phyloP scores from a whole-genome alignment of 2,113 vertebrate species.

The Labeo rohita region DNA sequence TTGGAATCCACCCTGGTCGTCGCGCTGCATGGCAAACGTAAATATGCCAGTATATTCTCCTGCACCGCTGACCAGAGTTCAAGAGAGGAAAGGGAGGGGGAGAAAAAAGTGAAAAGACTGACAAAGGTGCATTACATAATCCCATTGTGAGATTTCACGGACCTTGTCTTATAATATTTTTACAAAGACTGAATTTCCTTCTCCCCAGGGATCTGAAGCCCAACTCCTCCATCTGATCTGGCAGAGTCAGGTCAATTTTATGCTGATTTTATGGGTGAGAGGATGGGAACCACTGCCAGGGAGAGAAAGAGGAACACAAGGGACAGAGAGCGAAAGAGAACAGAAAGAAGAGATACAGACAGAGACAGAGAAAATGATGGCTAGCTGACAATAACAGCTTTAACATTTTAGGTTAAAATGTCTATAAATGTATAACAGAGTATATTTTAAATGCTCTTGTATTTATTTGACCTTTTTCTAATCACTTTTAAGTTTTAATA shows the following conservation, averaged over 20 bases:
- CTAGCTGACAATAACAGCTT: neutral
- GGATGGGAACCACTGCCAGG: constrained; percentile 71
- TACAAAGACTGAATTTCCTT: constrained; percentile 69
- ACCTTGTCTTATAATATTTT: constrained; percentile 72
- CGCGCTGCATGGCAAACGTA: neutral
- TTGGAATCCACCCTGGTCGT: neutral
- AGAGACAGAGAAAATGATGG: constrained; percentile 11
- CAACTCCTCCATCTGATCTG: constrained; percentile 67
- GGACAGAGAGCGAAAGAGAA: constrained; percentile 22
- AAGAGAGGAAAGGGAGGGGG: neutral
- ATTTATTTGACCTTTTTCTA: neutral
- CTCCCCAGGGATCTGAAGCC: constrained; percentile 53
- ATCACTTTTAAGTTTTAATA: neutral
- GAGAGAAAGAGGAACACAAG: constrained; percentile 29
- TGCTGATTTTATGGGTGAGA: constrained; percentile 84
- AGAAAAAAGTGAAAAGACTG: constrained; percentile 55
- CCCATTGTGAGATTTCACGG: constrained; percentile 75
- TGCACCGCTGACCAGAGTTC: neutral
- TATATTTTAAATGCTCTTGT: neutral
- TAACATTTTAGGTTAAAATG: neutral
- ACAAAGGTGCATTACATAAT: constrained; percentile 75
- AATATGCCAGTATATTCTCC: neutral
- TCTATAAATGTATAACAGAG: neutral
- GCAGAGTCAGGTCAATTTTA: constrained; percentile 79
- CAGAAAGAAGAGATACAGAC: neutral